Evolutionary conservation across 2,797 vertebrate species (phyloP).

Genomic region (Lycodopsis pacificus): DNA sequence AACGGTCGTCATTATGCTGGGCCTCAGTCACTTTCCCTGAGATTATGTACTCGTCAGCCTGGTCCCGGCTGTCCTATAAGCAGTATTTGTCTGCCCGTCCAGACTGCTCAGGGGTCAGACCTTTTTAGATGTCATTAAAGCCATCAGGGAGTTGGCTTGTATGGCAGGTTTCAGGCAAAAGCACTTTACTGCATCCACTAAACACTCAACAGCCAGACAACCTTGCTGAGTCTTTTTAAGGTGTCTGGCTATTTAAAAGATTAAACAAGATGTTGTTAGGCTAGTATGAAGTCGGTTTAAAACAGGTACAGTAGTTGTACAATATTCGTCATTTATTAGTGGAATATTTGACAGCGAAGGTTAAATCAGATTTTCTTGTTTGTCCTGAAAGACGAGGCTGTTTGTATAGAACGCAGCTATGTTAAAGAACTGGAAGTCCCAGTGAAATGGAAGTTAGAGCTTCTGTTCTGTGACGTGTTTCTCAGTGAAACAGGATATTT

Average conservation of each 20-base stretch:
- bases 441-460: not conserved
- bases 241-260: constrained; percentile 6
- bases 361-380: constrained; percentile 23
- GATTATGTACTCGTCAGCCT: constrained; percentile 57
- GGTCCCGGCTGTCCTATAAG: constrained; percentile 56
- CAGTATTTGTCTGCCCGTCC: constrained; percentile 58
- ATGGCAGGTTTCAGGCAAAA: constrained; percentile 47
- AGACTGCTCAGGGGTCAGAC: constrained; percentile 59
- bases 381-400: not conserved
- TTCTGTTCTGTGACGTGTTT: not conserved
- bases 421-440: not conserved
- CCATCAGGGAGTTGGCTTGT: constrained; percentile 44
- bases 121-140: constrained; percentile 63
- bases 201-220: constrained; percentile 28
- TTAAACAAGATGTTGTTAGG: not conserved
- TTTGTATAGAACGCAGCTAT: not conserved
- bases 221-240: constrained; percentile 37
- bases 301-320: not conserved
- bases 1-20: not conserved
- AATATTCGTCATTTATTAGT: not conserved
- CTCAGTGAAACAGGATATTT: not conserved
- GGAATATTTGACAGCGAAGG: not conserved
- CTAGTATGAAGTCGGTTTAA: not conserved
- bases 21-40: constrained; percentile 51
- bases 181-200: constrained; percentile 44